Base-by-base conservation (phyloP, 2,888 invertebrate genomes). In the Cepaea hortensis region DNA sequence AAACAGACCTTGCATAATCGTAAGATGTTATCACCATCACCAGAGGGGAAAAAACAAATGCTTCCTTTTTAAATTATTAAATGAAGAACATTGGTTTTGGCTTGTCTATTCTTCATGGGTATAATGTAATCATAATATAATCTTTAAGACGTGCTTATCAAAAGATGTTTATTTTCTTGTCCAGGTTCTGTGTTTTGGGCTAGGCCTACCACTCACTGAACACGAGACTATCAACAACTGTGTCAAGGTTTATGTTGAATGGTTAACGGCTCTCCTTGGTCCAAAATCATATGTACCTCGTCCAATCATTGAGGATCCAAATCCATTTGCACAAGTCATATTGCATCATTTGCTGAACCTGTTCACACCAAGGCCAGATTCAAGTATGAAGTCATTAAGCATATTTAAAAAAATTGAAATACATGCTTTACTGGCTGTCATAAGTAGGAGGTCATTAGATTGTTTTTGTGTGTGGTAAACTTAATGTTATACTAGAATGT, bases 201-300 rank as follows among this genome's bases (percentile, higher is more conserved):
- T 99, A 6, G 97, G 98, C 20, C 95, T 99, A 77, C 98, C 98
- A 0, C 95, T 99, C 80, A 90, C 96, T 68, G 98, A 99, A 95
- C 98, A 98, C 94, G 98, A 98, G 91, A 97, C 98, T 0, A 97
- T 99, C 84, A 97, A 98, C 90, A 98, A 98, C 94, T 99, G 98
- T 94, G 98, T 98, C 75, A 97, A 97, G 94, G 97, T 99, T 68
- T 99, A 99, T 94, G 98, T 98, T 94, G 98, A 99, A 93, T 99
- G 99, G 99, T 95, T 99, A 90, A 97, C 97, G 0, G 97, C 98
- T 3, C 95, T 99, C 89, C 96, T 97, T 90, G 90, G 90, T 55
- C 97, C 98, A 1, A 97, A 97, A 92, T 96, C 97, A 85, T 97
- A 97, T 91, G 97, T 98, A 35, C 99, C 99, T 0, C 96, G 96